Evolutionary conservation across 2,797 vertebrate genomes (phyloP).

Genomic region (Cirrhinus mrigala): DNA sequence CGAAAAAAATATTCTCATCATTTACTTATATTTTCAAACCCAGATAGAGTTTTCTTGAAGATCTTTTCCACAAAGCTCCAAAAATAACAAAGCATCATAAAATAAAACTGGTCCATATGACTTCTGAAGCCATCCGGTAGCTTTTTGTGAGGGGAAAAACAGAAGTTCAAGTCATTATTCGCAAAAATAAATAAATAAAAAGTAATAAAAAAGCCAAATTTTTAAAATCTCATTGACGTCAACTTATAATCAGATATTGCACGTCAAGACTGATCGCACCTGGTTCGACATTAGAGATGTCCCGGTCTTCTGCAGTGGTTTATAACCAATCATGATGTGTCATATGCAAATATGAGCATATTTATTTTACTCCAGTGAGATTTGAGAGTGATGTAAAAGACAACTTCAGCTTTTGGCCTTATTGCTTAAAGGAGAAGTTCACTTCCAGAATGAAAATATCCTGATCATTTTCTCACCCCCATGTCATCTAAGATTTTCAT

Average conservation of each 20-base stretch:
- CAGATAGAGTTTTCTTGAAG: background rate
- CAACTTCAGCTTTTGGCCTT: too few species aligned
- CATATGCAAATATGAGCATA: background rate
- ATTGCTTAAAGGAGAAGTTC: too few species aligned
- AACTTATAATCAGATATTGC: background rate
- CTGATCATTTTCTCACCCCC: too few species aligned
- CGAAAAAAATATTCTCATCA: background rate
- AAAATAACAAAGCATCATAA: background rate
- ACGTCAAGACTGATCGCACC: too few species aligned
- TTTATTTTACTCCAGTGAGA: background rate
- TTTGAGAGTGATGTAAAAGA: too few species aligned
- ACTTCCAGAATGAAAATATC: too few species aligned
- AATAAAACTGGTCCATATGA: background rate
- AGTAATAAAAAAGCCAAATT: background rate
- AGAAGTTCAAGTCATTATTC: background rate
- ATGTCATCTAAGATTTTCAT: too few species aligned
- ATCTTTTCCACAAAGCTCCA: background rate
- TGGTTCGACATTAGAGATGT: background rate
- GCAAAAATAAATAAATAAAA: too few species aligned
- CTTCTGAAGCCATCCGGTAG: background rate
- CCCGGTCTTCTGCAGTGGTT: background rate
- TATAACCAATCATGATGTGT: background rate
- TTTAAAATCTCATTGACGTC: background rate
- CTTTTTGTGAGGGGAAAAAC: background rate
- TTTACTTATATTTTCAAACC: background rate